Conservation (phyloP, 2,113 vertebrate genomes). For the Solea senegalensis region DNA sequence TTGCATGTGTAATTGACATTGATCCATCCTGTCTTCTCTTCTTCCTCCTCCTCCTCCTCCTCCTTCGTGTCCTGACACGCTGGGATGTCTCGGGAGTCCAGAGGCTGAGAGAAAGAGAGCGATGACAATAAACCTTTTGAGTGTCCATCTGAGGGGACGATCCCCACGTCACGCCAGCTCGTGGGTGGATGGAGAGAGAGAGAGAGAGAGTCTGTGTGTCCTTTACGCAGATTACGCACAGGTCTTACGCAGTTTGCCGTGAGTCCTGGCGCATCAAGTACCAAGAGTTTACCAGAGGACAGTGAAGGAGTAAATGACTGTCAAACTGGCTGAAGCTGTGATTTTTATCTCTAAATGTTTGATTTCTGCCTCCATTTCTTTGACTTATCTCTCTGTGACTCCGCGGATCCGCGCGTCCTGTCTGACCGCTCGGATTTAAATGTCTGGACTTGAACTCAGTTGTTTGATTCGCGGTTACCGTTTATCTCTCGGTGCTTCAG, state of each 20-base stretch:
- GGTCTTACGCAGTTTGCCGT: not conserved
- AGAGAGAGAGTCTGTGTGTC: slow-evolving; percentile 18
- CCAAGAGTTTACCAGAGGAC: not conserved
- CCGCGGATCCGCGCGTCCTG: not conserved
- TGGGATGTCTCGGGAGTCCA: slow-evolving; percentile 43
- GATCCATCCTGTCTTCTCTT: slow-evolving; percentile 12
- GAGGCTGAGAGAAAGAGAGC: slow-evolving; percentile 14
- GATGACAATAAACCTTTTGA: slow-evolving; percentile 53
- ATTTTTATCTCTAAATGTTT: not conserved
- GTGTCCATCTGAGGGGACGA: slow-evolving; percentile 28
- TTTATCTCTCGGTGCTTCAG: not conserved
- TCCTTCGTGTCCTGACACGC: slow-evolving; percentile 8
- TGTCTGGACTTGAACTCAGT: too few species aligned
- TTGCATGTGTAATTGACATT: slow-evolving; percentile 42
- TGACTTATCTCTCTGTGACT: not conserved
- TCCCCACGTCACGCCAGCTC: slow-evolving; percentile 3
- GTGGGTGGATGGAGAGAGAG: slow-evolving; percentile 9
- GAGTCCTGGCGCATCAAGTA: slow-evolving; percentile 35
- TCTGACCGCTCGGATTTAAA: not conserved
- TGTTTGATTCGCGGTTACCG: not conserved
- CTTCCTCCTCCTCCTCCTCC: not conserved
- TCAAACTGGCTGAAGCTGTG: not conserved
- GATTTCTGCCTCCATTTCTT: not conserved
- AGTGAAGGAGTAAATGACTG: not conserved
- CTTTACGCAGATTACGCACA: slow-evolving; percentile 38